Percentiles rank a stretch among this genome's conserved stretches.
These are phyloP conservation scores for Poeciliopsis retropinna DNA, from an alignment of 2,113 vertebrate species.

Conservation along the genomic window DNA sequence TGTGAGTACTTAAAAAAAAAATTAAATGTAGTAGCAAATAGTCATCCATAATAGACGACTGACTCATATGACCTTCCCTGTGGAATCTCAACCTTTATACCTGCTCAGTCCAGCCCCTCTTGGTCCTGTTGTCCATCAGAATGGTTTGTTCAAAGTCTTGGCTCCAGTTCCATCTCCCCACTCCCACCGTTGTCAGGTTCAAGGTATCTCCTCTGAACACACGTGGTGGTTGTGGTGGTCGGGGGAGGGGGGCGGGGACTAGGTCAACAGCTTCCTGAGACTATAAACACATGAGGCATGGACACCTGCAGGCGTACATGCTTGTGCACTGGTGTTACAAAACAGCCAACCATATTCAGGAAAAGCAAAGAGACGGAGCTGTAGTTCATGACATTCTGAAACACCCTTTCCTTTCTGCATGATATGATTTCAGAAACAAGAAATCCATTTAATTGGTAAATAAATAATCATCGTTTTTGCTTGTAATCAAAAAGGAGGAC, in stretches of 20 bases:
- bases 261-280: slow-evolving; percentile 66
- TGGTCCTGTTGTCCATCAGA: slow-evolving; percentile 74
- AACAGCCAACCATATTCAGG: background rate
- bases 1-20: background rate
- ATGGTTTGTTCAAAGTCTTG: slow-evolving; percentile 67
- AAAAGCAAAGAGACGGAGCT: background rate
- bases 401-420: too few relatives aligned
- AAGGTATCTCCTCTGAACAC: slow-evolving; percentile 75
- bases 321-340: slow-evolving; percentile 33
- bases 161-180: slow-evolving; percentile 43
- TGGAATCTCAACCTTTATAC: slow-evolving; percentile 48
- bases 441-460: too few relatives aligned
- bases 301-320: slow-evolving; percentile 63
- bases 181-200: slow-evolving; percentile 76
- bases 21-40: background rate
- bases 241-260: background rate
- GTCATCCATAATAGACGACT: background rate
- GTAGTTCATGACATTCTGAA: background rate
- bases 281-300: slow-evolving; percentile 54
- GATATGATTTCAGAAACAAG: too few relatives aligned
- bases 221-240: slow-evolving; percentile 27
- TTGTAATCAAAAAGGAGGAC: slow-evolving; percentile 59
- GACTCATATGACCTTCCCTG: slow-evolving; percentile 17
- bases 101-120: slow-evolving; percentile 10
- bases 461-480: too few relatives aligned